Conservation (phyloP, 1,140 invertebrate species). For the Drosophila orena region DNA sequence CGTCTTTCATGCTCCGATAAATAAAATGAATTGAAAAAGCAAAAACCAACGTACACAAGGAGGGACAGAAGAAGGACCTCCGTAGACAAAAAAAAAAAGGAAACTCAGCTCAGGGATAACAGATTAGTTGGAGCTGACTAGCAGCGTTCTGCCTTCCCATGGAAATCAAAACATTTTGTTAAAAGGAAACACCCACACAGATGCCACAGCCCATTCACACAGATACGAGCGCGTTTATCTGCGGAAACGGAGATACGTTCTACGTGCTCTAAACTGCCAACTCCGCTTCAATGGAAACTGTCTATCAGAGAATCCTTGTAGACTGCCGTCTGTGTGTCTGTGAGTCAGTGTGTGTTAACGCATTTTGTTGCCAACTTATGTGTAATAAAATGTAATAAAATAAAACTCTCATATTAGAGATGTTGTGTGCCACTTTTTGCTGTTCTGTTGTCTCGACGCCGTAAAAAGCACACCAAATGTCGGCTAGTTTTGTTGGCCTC, state of each 20-base stretch:
- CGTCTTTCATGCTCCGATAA: slow-evolving; percentile 81
- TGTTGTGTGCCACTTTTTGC: slow-evolving; percentile 60
- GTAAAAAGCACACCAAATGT: slow-evolving; percentile 63
- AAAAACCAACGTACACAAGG: slow-evolving; percentile 44
- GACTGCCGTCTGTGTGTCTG: not conserved
- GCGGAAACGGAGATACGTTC: slow-evolving; percentile 76
- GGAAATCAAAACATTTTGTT: slow-evolving; percentile 81
- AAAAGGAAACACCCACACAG: slow-evolving; percentile 63
- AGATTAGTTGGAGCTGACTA: slow-evolving; percentile 74
- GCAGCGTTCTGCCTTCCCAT: slow-evolving; percentile 66
- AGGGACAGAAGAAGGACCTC: not conserved
- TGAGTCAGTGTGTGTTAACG: slow-evolving; percentile 29
- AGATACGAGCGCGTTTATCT: slow-evolving; percentile 75
- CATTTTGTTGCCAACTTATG: slow-evolving; percentile 75
- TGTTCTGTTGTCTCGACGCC: slow-evolving; percentile 11
- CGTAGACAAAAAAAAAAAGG: slow-evolving; percentile 7
- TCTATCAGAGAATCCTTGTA: slow-evolving; percentile 24
- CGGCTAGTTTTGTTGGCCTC: slow-evolving; percentile 41
- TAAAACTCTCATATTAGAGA: slow-evolving; percentile 79
- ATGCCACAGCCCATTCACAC: slow-evolving; percentile 68
- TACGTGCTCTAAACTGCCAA: slow-evolving; percentile 74
- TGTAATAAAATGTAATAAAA: slow-evolving; percentile 83
- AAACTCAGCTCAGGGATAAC: slow-evolving; percentile 61
- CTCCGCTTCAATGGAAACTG: slow-evolving; percentile 47
- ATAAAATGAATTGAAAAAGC: slow-evolving; percentile 83